Conservation (phyloP, 2,888 invertebrate genomes). For the Camponotus fellah region DNA sequence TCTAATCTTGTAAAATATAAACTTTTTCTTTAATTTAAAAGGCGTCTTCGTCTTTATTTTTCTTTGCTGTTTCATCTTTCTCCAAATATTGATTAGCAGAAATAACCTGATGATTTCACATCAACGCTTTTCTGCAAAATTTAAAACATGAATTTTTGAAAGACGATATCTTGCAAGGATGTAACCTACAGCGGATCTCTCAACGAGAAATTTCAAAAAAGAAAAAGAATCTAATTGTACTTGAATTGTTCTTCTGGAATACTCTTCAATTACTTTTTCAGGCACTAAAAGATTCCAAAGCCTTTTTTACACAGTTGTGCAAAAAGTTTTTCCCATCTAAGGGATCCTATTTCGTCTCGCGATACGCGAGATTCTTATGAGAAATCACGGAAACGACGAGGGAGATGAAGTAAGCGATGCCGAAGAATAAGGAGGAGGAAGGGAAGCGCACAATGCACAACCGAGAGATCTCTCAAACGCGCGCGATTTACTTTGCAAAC, state of each 20-base stretch:
- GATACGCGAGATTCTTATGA: slow-evolving; percentile 48
- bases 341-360: slow-evolving; percentile 28
- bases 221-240: slow-evolving; percentile 20
- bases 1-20: neutral
- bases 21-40: slow-evolving; percentile 9
- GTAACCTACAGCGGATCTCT: neutral
- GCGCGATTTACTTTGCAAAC: slow-evolving; percentile 78
- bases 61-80: neutral
- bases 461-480: slow-evolving; percentile 58
- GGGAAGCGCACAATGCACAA: slow-evolving; percentile 15
- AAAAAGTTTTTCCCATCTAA: slow-evolving; percentile 37
- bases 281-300: slow-evolving; percentile 1
- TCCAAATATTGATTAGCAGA: neutral
- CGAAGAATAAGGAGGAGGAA: neutral
- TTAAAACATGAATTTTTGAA: neutral
- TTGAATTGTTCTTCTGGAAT: neutral
- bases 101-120: neutral
- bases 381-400: slow-evolving; percentile 37
- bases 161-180: neutral
- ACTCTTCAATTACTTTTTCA: slow-evolving; percentile 15
- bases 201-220: neutral
- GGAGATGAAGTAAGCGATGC: slow-evolving; percentile 38
- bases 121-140: neutral
- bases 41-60: neutral
- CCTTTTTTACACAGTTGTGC: slow-evolving; percentile 18